Conservation (phyloP, 2,113 vertebrate species). For the Podocnemis expansa region DNA sequence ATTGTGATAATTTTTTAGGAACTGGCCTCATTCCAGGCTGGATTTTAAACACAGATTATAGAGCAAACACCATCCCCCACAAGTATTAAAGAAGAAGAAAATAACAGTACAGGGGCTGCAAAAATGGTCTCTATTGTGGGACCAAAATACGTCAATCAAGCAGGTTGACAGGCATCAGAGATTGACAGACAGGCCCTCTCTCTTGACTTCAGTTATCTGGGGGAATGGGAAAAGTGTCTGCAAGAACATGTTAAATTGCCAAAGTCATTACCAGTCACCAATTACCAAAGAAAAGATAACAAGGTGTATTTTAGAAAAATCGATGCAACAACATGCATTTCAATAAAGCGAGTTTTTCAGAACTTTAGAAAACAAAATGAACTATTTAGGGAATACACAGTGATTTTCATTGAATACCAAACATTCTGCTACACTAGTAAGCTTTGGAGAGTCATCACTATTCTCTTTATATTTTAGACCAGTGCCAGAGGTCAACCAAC, state of each 20-base stretch:
- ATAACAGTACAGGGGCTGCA: conserved; percentile 81
- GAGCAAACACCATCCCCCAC: conserved; percentile 85
- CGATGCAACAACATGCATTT: conserved; percentile 86
- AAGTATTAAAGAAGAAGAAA: conserved; percentile 80
- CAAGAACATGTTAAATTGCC: conserved; percentile 89
- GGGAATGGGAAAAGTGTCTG: conserved; percentile 87
- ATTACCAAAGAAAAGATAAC: conserved; percentile 95
- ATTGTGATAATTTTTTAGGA: conserved; percentile 81
- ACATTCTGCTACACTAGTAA: conserved; percentile 45
- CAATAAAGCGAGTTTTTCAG: conserved; percentile 82
- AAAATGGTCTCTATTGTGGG: conserved; percentile 85
- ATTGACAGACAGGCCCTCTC: conserved; percentile 85
- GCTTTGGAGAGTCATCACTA: conserved; percentile 76
- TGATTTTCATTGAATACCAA: conserved; percentile 76
- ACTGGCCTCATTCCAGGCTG: conserved; percentile 81
- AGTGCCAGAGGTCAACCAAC: conserved; percentile 71
- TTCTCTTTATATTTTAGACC: conserved; percentile 69
- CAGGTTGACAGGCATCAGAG: conserved; percentile 84
- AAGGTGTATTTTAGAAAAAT: conserved; percentile 89
- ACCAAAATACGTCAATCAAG: conserved; percentile 92
- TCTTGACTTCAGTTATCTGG: conserved; percentile 88
- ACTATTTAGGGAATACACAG: conserved; percentile 84
- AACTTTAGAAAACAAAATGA: conserved; percentile 87
- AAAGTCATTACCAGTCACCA: conserved; percentile 96
- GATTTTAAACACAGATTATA: conserved; percentile 86